Evolutionary conservation across 1,140 invertebrate species (phyloP).

Genomic region (Penaeus chinensis): DNA sequence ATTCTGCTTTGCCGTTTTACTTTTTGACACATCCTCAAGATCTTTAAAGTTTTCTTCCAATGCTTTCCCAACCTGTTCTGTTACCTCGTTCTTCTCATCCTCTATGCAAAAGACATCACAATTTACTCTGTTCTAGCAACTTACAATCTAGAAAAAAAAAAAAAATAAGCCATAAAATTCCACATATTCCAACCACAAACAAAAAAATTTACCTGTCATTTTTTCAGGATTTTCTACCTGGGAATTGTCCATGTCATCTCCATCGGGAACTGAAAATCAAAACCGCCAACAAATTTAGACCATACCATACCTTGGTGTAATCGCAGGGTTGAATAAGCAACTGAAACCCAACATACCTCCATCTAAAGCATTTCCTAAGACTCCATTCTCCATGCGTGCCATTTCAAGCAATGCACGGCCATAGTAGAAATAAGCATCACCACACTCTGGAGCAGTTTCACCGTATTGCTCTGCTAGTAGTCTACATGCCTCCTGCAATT

Average conservation of each 20-base stretch:
- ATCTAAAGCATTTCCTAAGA: constrained; percentile 80
- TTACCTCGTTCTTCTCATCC: constrained; percentile 56
- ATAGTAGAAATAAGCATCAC: constrained; percentile 83
- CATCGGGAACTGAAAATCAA: constrained; percentile 62
- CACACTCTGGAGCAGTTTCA: constrained; percentile 81
- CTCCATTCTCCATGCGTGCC: constrained; percentile 82
- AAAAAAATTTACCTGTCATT: constrained; percentile 57
- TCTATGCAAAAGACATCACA: constrained; percentile 49
- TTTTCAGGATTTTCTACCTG: constrained; percentile 63
- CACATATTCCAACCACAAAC: constrained; percentile 4
- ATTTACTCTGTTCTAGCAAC: background rate
- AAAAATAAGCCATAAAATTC: background rate
- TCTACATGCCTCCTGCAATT: constrained; percentile 80
- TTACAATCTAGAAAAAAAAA: background rate
- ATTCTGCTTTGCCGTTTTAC: constrained; percentile 35
- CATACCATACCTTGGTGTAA: background rate
- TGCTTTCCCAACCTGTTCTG: constrained; percentile 63
- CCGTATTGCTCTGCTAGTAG: constrained; percentile 79
- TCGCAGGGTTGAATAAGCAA: background rate
- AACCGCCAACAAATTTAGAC: background rate
- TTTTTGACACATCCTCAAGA: constrained; percentile 12
- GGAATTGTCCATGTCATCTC: constrained; percentile 62
- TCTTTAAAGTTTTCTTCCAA: constrained; percentile 63
- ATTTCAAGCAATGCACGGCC: constrained; percentile 85
- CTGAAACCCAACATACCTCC: constrained; percentile 57